phyloP scores from a whole-genome alignment of 2,113 vertebrate genomes.

The Dasyurus viverrinus region DNA sequence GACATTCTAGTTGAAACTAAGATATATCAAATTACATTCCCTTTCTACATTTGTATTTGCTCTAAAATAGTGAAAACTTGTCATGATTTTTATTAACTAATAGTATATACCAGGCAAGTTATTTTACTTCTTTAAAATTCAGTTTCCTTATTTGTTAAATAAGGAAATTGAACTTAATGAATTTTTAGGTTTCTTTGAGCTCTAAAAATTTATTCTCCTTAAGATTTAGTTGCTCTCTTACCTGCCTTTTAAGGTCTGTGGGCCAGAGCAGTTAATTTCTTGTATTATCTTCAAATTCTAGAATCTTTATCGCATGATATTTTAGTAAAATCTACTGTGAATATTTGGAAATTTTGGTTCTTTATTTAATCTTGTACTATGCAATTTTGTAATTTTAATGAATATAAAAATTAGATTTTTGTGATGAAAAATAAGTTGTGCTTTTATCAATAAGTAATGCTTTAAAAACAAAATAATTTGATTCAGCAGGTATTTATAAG shows the following conservation, averaged over 20 bases:
- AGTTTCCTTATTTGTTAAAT: not conserved
- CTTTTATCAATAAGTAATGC: conserved; percentile 9
- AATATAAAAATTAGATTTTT: conserved; percentile 42
- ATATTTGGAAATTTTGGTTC: not conserved
- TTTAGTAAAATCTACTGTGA: conserved; percentile 25
- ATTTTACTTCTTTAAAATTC: not conserved
- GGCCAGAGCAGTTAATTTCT: not conserved
- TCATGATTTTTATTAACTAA: not conserved
- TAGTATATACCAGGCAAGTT: not conserved
- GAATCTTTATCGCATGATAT: conserved; percentile 13
- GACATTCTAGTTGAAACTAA: not conserved
- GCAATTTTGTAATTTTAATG: conserved; percentile 37
- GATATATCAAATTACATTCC: conserved; percentile 25
- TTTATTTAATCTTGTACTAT: conserved; percentile 23
- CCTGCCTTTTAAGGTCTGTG: not conserved
- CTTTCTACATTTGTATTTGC: conserved; percentile 12
- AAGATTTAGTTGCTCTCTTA: conserved; percentile 18
- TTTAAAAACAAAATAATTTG: not conserved
- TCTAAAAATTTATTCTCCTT: conserved; percentile 43
- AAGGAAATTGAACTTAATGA: not conserved
- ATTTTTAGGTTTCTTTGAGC: not conserved
- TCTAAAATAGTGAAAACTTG: conserved; percentile 17
- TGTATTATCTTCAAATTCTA: not conserved
- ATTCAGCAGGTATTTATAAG: not conserved
- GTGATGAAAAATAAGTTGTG: conserved; percentile 54